Percentiles rank a stretch among this genome's conserved stretches.
These are phyloP conservation scores for Cyclopterus lumpus DNA, from an alignment of 2,797 vertebrate genomes.

Conservation along the genomic window DNA sequence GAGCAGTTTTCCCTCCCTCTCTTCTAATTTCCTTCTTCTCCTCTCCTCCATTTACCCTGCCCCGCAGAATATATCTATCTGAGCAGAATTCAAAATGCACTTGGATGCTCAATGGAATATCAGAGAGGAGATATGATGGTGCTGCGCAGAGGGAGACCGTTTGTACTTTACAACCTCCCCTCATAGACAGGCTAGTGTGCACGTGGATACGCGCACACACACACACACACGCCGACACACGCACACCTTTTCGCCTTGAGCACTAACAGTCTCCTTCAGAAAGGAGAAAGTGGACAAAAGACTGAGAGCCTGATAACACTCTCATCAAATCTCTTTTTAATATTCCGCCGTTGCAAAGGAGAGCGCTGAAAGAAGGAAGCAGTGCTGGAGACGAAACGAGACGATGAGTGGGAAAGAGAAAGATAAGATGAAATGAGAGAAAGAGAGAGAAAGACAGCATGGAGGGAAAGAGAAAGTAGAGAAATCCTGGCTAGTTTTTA, in stretches of 20 bases:
- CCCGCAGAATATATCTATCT: constrained; percentile 55
- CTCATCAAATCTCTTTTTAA: constrained; percentile 83
- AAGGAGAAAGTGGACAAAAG: constrained; percentile 78
- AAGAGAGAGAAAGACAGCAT: constrained; percentile 19
- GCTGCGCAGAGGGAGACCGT: constrained; percentile 24
- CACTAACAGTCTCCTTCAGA: constrained; percentile 70
- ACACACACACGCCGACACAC: constrained; percentile 5
- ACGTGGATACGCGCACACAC: constrained; percentile 9
- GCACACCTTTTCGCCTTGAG: constrained; percentile 39
- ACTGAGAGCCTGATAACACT: constrained; percentile 71
- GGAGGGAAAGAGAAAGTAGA: constrained; percentile 61
- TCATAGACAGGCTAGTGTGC: constrained; percentile 14
- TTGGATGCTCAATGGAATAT: constrained; percentile 56
- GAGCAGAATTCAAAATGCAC: constrained; percentile 64
- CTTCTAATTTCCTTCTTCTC: constrained; percentile 33
- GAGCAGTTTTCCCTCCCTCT: constrained; percentile 26
- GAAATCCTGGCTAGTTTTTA: constrained; percentile 76
- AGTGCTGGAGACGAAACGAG: constrained; percentile 56
- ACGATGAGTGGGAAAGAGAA: constrained; percentile 73
- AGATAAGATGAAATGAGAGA: constrained; percentile 77
- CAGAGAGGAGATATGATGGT: constrained; percentile 55
- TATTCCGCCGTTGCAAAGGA: constrained; percentile 71
- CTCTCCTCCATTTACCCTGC: constrained; percentile 16
- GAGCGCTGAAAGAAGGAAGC: constrained; percentile 61
- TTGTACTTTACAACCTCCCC: constrained; percentile 38